These are phyloP conservation scores for Leptarthrus brevirostris DNA, from an alignment of 2,888 invertebrate genomes.

Conservation along the genomic window DNA sequence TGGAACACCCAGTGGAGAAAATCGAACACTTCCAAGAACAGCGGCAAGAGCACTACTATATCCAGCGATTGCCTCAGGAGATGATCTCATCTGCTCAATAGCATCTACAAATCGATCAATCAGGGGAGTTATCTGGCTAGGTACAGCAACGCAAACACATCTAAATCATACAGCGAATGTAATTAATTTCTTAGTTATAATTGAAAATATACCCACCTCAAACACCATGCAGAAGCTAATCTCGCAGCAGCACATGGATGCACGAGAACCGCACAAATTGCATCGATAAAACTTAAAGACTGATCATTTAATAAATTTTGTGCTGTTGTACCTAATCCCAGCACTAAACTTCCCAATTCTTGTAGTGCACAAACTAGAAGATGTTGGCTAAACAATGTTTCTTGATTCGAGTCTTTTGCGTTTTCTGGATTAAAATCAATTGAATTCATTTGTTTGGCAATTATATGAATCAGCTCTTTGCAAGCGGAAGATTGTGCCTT, in stretches of 20 bases:
- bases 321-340: constrained; percentile 94
- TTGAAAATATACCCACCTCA: too few relatives aligned
- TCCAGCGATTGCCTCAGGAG: constrained; percentile 88
- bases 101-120: constrained; percentile 90
- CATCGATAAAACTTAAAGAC: constrained; percentile 76
- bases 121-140: constrained; percentile 92
- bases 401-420: constrained; percentile 91
- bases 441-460: constrained; percentile 94
- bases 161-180: constrained; percentile 63
- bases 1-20: constrained; percentile 93
- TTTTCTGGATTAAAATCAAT: constrained; percentile 94
- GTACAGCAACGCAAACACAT: constrained; percentile 92
- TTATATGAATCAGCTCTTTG: constrained; percentile 91
- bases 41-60: constrained; percentile 95
- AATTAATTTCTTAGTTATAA: too few relatives aligned
- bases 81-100: constrained; percentile 88
- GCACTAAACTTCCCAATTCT: constrained; percentile 90
- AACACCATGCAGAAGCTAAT: constrained; percentile 93
- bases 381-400: constrained; percentile 91
- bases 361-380: constrained; percentile 90
- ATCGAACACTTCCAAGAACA: constrained; percentile 88
- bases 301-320: constrained; percentile 90
- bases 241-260: constrained; percentile 96
- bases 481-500: constrained; percentile 96
- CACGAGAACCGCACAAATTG: constrained; percentile 78